Evolutionary conservation across 1,140 invertebrate genomes (phyloP).

Genomic region (Hestina assimilis): DNA sequence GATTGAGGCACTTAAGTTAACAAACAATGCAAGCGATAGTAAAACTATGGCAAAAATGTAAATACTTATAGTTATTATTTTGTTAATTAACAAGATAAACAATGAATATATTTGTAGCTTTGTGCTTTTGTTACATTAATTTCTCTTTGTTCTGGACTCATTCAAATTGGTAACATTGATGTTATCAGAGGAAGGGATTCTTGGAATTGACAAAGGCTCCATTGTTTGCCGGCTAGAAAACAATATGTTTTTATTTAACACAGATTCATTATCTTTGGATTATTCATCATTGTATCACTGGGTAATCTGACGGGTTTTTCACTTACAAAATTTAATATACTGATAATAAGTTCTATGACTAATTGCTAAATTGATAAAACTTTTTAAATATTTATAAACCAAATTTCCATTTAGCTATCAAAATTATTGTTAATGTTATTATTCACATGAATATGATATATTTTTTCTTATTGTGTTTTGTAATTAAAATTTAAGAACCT

Average conservation of each 20-base stretch:
- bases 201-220: conserved; percentile 61
- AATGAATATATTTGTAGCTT: conserved; percentile 59
- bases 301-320: background rate
- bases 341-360: conserved; percentile 28
- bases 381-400: conserved; percentile 9
- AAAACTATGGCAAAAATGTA: conserved; percentile 46
- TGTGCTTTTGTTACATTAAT: conserved; percentile 62
- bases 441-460: too few species aligned
- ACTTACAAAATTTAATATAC: conserved; percentile 12
- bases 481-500: too few species aligned
- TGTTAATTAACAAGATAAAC: conserved; percentile 36
- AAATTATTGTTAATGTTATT: too few species aligned
- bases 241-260: conserved; percentile 21
- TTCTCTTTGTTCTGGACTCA: conserved; percentile 46
- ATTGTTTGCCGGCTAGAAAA: conserved; percentile 61
- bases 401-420: too few species aligned
- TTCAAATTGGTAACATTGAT: conserved; percentile 28
- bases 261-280: conserved; percentile 9
- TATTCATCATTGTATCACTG: conserved; percentile 15
- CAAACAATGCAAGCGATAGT: conserved; percentile 41
- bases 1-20: conserved; percentile 67
- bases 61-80: conserved; percentile 35
- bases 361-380: conserved; percentile 2
- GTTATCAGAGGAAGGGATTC: conserved; percentile 69
- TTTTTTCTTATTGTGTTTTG: too few species aligned